phyloP scores from a whole-genome alignment of 2,888 invertebrate genomes.

The Drosophila subquinaria region DNA sequence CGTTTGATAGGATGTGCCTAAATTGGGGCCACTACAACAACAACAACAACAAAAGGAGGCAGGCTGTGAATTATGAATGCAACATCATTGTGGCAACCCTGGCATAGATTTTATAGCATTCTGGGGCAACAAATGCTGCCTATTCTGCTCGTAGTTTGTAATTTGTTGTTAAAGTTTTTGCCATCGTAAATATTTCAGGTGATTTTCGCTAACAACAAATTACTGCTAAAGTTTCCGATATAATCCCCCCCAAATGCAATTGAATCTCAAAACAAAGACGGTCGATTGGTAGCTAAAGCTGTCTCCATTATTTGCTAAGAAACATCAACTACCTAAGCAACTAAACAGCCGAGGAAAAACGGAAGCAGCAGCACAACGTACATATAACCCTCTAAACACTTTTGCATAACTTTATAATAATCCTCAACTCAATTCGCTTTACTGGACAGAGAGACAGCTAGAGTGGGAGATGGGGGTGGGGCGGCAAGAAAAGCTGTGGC shows the following conservation, averaged over 20 bases:
- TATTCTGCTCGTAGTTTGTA: constrained; percentile 25
- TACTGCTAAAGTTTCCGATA: constrained; percentile 45
- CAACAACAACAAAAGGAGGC: constrained; percentile 29
- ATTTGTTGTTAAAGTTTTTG: constrained; percentile 59
- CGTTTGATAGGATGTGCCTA: constrained; percentile 63
- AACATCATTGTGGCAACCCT: constrained; percentile 52
- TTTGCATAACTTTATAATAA: constrained; percentile 65
- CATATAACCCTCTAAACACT: constrained; percentile 48
- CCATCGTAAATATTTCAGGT: constrained; percentile 52
- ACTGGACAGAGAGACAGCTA: constrained; percentile 52
- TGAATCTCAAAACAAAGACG: constrained; percentile 5
- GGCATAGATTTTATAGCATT: constrained; percentile 64
- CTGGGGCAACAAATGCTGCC: constrained; percentile 36
- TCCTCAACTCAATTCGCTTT: constrained; percentile 45
- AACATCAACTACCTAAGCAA: constrained; percentile 21
- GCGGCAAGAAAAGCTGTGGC: constrained; percentile 26
- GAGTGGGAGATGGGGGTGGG: background rate
- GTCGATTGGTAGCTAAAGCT: background rate
- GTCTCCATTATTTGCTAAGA: constrained; percentile 26
- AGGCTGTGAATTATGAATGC: constrained; percentile 73
- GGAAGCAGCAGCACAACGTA: constrained; percentile 18
- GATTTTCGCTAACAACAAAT: constrained; percentile 56
- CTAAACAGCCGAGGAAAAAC: constrained; percentile 7
- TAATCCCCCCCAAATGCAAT: constrained; percentile 37
- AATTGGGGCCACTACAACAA: constrained; percentile 24